These are phyloP conservation scores for Odontamblyopus rebecca DNA, from an alignment of 2,797 vertebrate genomes.

Conservation along the genomic window DNA sequence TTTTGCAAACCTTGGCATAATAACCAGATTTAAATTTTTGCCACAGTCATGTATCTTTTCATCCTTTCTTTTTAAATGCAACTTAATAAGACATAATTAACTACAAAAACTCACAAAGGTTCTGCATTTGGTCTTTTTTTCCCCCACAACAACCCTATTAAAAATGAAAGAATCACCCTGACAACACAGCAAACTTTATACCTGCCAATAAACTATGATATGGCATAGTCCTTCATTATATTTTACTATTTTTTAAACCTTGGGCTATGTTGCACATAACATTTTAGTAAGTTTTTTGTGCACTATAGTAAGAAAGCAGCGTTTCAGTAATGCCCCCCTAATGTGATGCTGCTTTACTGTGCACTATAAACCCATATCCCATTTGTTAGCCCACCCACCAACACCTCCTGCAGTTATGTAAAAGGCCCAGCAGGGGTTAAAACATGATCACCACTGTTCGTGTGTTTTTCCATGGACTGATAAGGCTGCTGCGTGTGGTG, in stretches of 20 bases:
- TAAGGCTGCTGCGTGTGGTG: background rate
- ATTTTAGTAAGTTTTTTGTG: background rate
- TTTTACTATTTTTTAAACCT: background rate
- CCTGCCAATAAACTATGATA: background rate
- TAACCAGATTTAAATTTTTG: background rate
- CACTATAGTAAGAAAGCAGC: background rate
- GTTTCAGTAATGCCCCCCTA: background rate
- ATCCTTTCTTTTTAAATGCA: background rate
- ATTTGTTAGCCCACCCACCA: constrained; percentile 3
- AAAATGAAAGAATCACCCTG: background rate
- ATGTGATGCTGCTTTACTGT: background rate
- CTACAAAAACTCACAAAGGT: background rate
- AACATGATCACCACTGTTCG: background rate
- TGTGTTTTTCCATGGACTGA: constrained; percentile 19
- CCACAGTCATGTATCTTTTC: background rate
- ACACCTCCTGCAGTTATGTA: background rate
- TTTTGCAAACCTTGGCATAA: no score
- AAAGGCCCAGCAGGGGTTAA: constrained; percentile 3
- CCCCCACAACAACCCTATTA: background rate
- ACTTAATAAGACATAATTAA: background rate
- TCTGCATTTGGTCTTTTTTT: no score
- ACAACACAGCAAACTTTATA: background rate
- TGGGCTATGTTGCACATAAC: background rate
- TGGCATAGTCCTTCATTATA: background rate
- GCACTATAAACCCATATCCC: background rate